Percentiles rank a stretch among this genome's conserved stretches.
phyloP scores from a whole-genome alignment of 2,888 invertebrate genomes.

The Mechanitis mazaeus region DNA sequence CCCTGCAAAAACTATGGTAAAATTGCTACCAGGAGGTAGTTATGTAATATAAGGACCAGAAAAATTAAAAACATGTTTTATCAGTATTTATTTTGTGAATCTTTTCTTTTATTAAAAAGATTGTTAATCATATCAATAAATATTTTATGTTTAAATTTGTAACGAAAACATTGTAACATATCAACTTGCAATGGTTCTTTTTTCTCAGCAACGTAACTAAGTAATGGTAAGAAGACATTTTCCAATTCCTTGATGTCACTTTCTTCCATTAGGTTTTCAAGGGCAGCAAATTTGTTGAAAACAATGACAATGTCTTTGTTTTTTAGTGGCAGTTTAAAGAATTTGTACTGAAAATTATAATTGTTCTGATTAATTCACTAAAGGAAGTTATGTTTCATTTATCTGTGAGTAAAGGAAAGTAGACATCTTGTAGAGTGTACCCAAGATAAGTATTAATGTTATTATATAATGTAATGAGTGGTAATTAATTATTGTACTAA shows the following conservation, averaged over 20 bases:
- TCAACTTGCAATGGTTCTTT: conserved; percentile 40
- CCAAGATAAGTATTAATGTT: too few relatives aligned
- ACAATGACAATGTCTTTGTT: conserved; percentile 43
- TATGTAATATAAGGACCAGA: neutral
- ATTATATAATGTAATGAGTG: too few relatives aligned
- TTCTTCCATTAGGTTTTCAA: conserved; percentile 38
- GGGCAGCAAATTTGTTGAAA: conserved; percentile 40
- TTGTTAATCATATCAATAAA: conserved; percentile 38
- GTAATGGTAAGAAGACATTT: conserved; percentile 45
- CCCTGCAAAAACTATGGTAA: conserved; percentile 22
- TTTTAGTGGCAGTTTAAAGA: conserved; percentile 47
- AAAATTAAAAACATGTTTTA: conserved; percentile 7
- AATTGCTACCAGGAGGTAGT: neutral
- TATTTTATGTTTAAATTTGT: conserved; percentile 37
- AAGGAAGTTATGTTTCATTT: too few relatives aligned
- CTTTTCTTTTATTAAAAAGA: conserved; percentile 17
- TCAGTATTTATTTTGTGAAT: conserved; percentile 16
- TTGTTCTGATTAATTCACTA: neutral
- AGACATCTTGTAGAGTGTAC: too few relatives aligned
- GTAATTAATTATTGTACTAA: too few relatives aligned
- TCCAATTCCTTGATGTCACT: conserved; percentile 44
- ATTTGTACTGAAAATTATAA: conserved; percentile 55
- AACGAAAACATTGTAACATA: conserved; percentile 30
- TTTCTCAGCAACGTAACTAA: conserved; percentile 51
- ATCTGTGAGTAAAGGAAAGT: too few relatives aligned